Evolutionary conservation across 2,113 vertebrate genomes (phyloP).

Genomic region (Acrocephalus arundinaceus): DNA sequence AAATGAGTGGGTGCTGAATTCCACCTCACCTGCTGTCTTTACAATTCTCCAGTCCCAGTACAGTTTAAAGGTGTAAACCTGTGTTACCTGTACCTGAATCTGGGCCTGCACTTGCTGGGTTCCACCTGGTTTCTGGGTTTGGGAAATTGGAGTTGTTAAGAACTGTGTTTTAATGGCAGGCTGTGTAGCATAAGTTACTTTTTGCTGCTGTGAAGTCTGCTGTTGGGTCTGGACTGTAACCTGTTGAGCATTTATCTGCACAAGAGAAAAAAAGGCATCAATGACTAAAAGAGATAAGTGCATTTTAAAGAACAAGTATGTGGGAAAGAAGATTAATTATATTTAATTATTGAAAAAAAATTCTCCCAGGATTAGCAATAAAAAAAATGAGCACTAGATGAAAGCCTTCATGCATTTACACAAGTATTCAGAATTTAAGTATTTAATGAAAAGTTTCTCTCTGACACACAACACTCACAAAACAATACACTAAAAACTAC

Average conservation of each 20-base stretch:
- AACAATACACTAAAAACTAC: neutral
- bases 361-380: neutral
- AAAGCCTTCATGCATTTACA: neutral
- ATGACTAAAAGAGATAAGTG: neutral
- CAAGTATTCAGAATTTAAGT: neutral
- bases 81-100: conserved; percentile 76
- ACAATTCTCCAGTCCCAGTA: neutral
- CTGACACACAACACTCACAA: neutral
- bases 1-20: neutral
- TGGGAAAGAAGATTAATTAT: neutral
- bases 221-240: conserved; percentile 86
- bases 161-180: conserved; percentile 93
- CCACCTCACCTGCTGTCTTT: neutral
- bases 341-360: neutral
- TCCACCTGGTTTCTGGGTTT: conserved; percentile 86
- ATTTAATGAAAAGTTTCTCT: neutral
- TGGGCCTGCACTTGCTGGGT: conserved; percentile 90
- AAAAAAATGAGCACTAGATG: neutral
- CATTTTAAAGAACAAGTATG: neutral
- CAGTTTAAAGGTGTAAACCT: neutral
- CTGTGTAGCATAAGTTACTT: conserved; percentile 88
- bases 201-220: conserved; percentile 84
- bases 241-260: conserved; percentile 79
- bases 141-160: conserved; percentile 85
- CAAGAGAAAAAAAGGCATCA: neutral